Evolutionary conservation across 2,113 vertebrate genomes (phyloP).

Genomic region (Hemichromis elongatus): DNA sequence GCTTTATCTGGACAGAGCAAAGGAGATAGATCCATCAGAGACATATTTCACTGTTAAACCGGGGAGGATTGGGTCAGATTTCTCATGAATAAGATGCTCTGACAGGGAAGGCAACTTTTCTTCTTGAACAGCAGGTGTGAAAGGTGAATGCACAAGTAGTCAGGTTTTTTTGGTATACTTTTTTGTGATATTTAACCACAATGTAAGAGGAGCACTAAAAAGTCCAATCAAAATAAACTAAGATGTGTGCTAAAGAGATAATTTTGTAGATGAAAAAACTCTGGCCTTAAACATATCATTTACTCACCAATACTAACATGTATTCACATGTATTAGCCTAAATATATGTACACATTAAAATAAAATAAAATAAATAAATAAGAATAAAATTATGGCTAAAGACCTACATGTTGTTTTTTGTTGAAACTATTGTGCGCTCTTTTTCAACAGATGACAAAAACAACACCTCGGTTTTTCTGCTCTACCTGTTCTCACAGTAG

Average conservation of each 20-base stretch:
- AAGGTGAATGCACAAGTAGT: not conserved
- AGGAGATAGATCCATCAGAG: slow-evolving; percentile 42
- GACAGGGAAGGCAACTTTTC: not conserved
- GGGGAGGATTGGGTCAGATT: slow-evolving; percentile 27
- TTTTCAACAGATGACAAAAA: not conserved
- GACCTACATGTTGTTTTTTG: rapidly evolving
- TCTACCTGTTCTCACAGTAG: slow-evolving; percentile 98
- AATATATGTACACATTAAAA: not conserved
- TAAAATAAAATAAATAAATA: too few relatives aligned
- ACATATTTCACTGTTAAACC: slow-evolving; percentile 44
- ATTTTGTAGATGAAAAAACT: not conserved
- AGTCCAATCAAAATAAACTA: not conserved
- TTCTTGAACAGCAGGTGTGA: not conserved
- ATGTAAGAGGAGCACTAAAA: not conserved
- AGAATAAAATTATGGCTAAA: too few relatives aligned
- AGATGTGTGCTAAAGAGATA: not conserved
- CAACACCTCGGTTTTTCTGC: not conserved
- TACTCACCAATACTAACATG: not conserved
- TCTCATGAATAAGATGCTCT: slow-evolving; percentile 51
- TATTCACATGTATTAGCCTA: not conserved
- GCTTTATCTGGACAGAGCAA: slow-evolving; percentile 47
- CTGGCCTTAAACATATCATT: not conserved
- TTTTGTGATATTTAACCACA: not conserved
- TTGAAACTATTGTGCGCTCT: not conserved
- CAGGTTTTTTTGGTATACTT: not conserved